Conservation (phyloP, 2,888 invertebrate genomes). For the Nemotelus nigrinus region DNA sequence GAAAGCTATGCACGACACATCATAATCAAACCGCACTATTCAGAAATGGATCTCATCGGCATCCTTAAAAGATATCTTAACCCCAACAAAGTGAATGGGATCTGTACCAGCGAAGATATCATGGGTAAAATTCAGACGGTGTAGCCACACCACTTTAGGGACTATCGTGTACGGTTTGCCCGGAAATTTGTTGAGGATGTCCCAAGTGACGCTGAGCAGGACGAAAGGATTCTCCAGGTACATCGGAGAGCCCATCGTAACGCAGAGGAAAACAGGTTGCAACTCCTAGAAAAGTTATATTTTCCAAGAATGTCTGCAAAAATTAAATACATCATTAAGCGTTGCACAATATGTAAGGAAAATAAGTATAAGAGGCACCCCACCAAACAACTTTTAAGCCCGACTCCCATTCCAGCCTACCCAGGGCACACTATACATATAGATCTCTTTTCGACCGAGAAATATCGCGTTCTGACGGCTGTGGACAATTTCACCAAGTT, state of each 20-base stretch:
- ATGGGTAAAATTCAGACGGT: constrained; percentile 47
- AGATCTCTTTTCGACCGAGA: constrained; percentile 43
- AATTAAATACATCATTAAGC: constrained; percentile 37
- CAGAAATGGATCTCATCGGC: neutral
- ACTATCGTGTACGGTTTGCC: constrained; percentile 37
- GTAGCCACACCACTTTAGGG: constrained; percentile 44
- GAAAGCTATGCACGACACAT: neutral
- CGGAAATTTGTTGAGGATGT: constrained; percentile 38
- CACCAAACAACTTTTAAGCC: neutral
- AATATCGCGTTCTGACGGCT: constrained; percentile 44
- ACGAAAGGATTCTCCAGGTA: constrained; percentile 44
- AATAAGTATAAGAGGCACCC: constrained; percentile 46
- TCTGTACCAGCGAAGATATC: constrained; percentile 16
- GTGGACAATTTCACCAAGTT: constrained; percentile 47
- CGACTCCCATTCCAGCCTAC: constrained; percentile 37
- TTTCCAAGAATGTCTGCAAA: constrained; percentile 43
- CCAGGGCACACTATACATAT: constrained; percentile 36
- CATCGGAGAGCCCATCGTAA: constrained; percentile 48
- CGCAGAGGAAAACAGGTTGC: constrained; percentile 43
- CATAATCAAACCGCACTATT: constrained; percentile 14
- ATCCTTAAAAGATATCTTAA: constrained; percentile 24
- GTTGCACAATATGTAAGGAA: constrained; percentile 41
- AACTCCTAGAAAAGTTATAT: constrained; percentile 44
- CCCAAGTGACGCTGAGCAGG: constrained; percentile 36
- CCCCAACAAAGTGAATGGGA: constrained; percentile 40